phyloP scores from a whole-genome alignment of 2,888 invertebrate species.

The Spicauda simplicius region DNA sequence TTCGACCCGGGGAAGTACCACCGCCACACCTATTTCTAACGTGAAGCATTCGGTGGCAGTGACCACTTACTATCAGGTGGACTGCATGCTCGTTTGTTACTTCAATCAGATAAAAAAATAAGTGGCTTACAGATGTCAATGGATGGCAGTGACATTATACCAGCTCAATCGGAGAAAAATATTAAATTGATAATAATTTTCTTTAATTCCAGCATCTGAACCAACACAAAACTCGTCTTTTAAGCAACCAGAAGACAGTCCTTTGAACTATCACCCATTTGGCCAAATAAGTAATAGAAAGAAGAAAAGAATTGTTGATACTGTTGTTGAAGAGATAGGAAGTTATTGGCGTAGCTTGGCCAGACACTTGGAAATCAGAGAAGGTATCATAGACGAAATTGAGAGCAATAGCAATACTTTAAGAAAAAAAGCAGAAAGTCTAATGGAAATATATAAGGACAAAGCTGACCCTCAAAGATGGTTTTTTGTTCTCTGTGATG shows the following conservation, averaged over 20 bases:
- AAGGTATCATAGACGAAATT: constrained; percentile 68
- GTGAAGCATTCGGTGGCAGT: too few relatives aligned
- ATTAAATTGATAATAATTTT: neutral
- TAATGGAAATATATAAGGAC: constrained; percentile 58
- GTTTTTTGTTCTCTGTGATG: constrained; percentile 69
- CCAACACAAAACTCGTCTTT: constrained; percentile 39
- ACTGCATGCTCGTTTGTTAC: too few relatives aligned
- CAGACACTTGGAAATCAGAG: constrained; percentile 67
- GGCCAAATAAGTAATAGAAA: constrained; percentile 54
- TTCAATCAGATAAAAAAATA: too few relatives aligned
- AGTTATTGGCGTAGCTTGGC: constrained; percentile 69
- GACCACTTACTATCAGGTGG: too few relatives aligned
- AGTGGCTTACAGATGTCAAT: too few relatives aligned
- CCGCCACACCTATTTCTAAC: too few relatives aligned
- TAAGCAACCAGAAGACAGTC: constrained; percentile 43
- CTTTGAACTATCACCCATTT: constrained; percentile 48
- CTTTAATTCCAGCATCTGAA: constrained; percentile 47
- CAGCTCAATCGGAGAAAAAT: too few relatives aligned
- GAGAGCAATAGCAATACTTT: constrained; percentile 53
- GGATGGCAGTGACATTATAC: too few relatives aligned
- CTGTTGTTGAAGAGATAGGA: constrained; percentile 67
- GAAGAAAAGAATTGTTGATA: constrained; percentile 61
- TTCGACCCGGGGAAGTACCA: too few relatives aligned
- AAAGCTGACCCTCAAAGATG: constrained; percentile 67
- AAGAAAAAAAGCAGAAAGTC: constrained; percentile 56